These are phyloP conservation scores for Phlogophora meticulosa DNA, from an alignment of 2,888 invertebrate genomes.

Conservation along the genomic window DNA sequence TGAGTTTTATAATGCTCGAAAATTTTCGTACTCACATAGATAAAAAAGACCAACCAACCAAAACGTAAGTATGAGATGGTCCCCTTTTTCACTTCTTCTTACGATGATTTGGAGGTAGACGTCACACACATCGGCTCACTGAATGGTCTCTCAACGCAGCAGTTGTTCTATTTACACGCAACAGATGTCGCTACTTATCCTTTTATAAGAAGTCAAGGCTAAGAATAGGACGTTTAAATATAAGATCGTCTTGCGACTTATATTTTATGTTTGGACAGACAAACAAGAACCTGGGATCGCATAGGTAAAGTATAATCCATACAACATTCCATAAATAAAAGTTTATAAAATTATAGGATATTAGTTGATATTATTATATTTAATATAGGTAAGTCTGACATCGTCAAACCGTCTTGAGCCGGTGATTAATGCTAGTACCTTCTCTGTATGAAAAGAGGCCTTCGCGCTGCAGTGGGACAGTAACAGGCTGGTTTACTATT, in stretches of 20 bases:
- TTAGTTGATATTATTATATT: too few species aligned
- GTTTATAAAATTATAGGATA: constrained; percentile 11
- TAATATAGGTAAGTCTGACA: too few species aligned
- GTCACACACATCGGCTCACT: not conserved
- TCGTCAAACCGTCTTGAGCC: too few species aligned
- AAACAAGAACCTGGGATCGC: constrained; percentile 6
- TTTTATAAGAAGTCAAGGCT: not conserved
- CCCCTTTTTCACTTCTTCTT: not conserved
- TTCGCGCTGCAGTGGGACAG: too few species aligned
- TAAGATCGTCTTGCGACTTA: not conserved
- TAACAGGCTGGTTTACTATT: too few species aligned
- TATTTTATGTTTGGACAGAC: constrained; percentile 7
- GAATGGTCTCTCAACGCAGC: not conserved
- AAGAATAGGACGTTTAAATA: not conserved
- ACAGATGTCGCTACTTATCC: constrained; percentile 17
- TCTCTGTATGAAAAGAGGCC: too few species aligned
- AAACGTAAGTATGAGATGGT: not conserved
- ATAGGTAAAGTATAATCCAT: not conserved
- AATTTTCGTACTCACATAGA: not conserved
- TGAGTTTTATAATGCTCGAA: not conserved
- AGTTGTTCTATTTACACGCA: not conserved
- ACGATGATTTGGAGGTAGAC: not conserved
- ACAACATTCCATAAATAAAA: constrained; percentile 26
- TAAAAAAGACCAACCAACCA: too few species aligned
- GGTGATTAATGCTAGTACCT: too few species aligned